Evolutionary conservation across 2,797 vertebrate genomes (phyloP).

Genomic region (Discoglossus pictus): DNA sequence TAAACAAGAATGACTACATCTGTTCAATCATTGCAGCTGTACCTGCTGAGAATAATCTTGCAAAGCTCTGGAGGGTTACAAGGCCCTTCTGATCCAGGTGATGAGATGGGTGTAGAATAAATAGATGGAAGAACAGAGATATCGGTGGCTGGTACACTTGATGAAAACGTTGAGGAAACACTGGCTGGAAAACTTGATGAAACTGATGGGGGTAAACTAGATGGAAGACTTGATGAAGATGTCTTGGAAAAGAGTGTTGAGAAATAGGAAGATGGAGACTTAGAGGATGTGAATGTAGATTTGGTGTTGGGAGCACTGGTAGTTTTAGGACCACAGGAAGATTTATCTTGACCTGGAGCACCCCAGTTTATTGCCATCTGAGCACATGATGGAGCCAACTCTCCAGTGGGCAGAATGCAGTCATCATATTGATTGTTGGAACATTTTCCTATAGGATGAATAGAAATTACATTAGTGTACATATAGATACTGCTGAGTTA

Average conservation of each 20-base stretch:
- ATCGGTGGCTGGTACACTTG: neutral
- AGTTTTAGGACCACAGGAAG: conserved; percentile 38
- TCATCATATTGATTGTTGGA: conserved; percentile 67
- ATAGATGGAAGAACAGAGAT: neutral
- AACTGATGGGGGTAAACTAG: neutral
- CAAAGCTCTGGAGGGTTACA: conserved; percentile 54
- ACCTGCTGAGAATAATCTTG: conserved; percentile 68
- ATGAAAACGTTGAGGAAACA: neutral
- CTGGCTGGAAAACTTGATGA: neutral
- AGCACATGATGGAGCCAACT: conserved; percentile 63
- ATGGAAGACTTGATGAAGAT: conserved; percentile 1
- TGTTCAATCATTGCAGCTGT: neutral
- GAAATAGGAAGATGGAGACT: neutral
- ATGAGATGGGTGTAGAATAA: neutral
- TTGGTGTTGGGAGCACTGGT: neutral
- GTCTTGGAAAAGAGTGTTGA: conserved; percentile 19
- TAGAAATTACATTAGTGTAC: neutral
- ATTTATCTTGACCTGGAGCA: neutral
- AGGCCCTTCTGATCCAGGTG: neutral
- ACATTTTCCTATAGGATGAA: conserved; percentile 66
- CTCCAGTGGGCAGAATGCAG: conserved; percentile 68
- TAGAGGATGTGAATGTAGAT: neutral
- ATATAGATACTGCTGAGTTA: no score
- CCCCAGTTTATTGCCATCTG: conserved; percentile 68
- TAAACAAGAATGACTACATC: no score